Evolutionary conservation across 2,797 vertebrate genomes (phyloP), one percentile per base, ranked within the genome.

Genomic region (Sparus aurata): DNA sequence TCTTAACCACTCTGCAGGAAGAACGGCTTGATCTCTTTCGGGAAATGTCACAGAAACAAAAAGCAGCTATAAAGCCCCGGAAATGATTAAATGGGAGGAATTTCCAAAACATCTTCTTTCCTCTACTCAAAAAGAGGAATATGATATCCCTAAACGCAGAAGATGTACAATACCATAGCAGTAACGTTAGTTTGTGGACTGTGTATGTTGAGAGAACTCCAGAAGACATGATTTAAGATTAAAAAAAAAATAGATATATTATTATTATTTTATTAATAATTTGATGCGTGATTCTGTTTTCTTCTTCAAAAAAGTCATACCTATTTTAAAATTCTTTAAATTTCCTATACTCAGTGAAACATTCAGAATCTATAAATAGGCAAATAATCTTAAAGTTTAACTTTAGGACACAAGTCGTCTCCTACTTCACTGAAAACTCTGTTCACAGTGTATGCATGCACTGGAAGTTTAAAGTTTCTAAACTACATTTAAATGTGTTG

Each of bases 1-100:
- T 46, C 46, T 38, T 50, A 52, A 52, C 17, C 12, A 15, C 3
- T 62, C 57, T 38, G 59, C n/a, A 45, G 12, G 5, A 7, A 47
- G 79, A 50, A 45, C 15, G 41, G 22, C 52, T 41, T 1, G 43
- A 18, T 41, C 41, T 71, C 47, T 11, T 49, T 52, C 4, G 43
- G 41, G 65, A 73, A 70, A 79, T 57, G 49, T 79, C 64, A 23
- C 52, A 69, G 27, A 49, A 27, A 62, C 64, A 58, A 63, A 22
- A 20, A n/a, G 3, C 52, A 43, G 52, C 27, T 41, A 12, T 38
- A 41, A 63, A 49, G 6, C 5, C 4, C 45, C 1, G 18, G 45
- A 64, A 69, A 53, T 20, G 1, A 59, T 58, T 64, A 46, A 27
- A 64, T 13, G 10, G 10, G 30, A 43, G 49, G 62, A 68, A 58